Percentiles rank a stretch among this genome's conserved stretches.
Conservation (phyloP, 2,888 invertebrate species). For the Drosophila macrothrix region DNA sequence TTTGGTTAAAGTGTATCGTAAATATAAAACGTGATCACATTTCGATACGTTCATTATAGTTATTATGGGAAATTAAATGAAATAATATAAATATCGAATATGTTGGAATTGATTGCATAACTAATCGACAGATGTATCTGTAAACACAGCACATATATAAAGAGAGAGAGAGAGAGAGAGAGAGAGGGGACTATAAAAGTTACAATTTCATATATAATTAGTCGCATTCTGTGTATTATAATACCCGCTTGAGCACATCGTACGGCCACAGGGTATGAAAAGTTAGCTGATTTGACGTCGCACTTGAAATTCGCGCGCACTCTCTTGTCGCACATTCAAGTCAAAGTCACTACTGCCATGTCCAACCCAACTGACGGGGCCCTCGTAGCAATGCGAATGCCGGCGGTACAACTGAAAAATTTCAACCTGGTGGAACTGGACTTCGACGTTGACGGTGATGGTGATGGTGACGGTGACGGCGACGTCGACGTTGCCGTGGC, state of each 20-base stretch:
- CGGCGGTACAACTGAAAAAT: conserved; percentile 66
- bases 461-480: background rate
- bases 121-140: background rate
- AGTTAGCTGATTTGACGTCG: conserved; percentile 71
- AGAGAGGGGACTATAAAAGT: background rate
- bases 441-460: conserved; percentile 1
- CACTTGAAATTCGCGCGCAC: conserved; percentile 65
- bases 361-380: conserved; percentile 49
- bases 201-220: no score
- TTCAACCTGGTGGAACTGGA: conserved; percentile 65
- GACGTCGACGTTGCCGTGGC: conserved; percentile 44
- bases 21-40: background rate
- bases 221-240: background rate
- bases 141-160: background rate
- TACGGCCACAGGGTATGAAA: conserved; percentile 39
- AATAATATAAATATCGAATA: no score
- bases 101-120: background rate
- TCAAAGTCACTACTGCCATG: conserved; percentile 65
- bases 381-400: conserved; percentile 49
- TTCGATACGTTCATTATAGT: background rate
- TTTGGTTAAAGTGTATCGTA: background rate
- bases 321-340: conserved; percentile 54
- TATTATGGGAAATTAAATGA: background rate
- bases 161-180: background rate
- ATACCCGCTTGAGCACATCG: background rate